Evolutionary conservation across 2,113 vertebrate genomes (phyloP).

Genomic region (Notarius lentiginosus): DNA sequence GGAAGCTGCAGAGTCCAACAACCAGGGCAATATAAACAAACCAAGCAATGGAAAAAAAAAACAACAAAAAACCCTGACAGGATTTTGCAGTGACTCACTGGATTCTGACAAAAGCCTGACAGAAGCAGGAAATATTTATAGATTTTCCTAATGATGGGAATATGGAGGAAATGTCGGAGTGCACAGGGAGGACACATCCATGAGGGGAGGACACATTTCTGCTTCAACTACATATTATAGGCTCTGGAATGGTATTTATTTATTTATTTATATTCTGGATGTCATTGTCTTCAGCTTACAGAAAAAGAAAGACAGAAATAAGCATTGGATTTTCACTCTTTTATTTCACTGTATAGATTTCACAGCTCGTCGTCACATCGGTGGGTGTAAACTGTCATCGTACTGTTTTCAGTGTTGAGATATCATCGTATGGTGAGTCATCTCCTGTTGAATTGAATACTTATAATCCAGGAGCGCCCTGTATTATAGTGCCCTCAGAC

Average conservation of each 20-base stretch:
- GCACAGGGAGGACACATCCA: conserved; percentile 9
- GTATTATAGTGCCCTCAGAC: neutral
- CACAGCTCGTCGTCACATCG: neutral
- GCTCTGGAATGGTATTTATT: neutral
- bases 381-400: conserved; percentile 27
- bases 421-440: conserved; percentile 9
- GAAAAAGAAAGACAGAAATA: conserved; percentile 17
- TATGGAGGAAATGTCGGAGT: neutral
- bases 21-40: neutral
- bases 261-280: neutral
- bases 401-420: conserved; percentile 7
- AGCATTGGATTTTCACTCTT: conserved; percentile 18
- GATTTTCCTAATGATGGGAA: conserved; percentile 31
- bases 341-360: conserved; percentile 25
- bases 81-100: conserved; percentile 13
- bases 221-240: conserved; percentile 6
- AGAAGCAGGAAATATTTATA: conserved; percentile 38
- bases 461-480: neutral
- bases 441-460: conserved; percentile 5
- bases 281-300: conserved; percentile 9
- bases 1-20: conserved; percentile 8
- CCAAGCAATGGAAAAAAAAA: neutral
- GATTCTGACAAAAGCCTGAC: conserved; percentile 30
- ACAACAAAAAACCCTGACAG: neutral
- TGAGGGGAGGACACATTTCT: conserved; percentile 8